Evolutionary conservation across 2,113 vertebrate genomes (phyloP), one percentile per base, ranked within the genome.

Genomic region (Vimba vimba): DNA sequence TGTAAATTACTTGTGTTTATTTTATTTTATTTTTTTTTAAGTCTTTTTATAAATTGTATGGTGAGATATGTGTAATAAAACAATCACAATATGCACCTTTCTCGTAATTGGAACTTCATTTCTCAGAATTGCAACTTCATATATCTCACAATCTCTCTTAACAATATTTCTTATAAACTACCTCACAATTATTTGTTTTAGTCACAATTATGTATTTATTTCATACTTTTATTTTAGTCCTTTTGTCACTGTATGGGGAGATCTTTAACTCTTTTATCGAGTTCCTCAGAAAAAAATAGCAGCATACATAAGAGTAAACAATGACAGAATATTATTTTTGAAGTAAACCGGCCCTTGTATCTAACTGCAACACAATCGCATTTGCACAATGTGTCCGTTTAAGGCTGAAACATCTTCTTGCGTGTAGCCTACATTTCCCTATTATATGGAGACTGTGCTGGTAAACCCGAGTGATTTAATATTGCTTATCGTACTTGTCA

Each of bases 401-500:
- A 69, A 15, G 17, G 0, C 66, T 36, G 23, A 36, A 55, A 33
- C 75, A 77, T 27, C 45, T 27, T 77, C 47, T 52, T 13, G 23
- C 7, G 10, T 15, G 21, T 15, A 27, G 27, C 27, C 27, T 27
- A 4, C 13, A 21, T 77, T 50, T 23, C 25, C 43, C 17, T 45
- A 33, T 30, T 55, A 69, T 45, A 52, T 7, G 25, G 62, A 69
- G 27, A 30, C 2, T 36, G 25, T 27, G 25, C 79, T 64, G 66
- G 43, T 21, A 81, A 45, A 68, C 43, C 27, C 8, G 10, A 50
- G 47, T 69, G 47, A 55, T 68, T 82, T 33, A 69, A 82, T 39
- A 82, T 33, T 69, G 62, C 45, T 69, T 50, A 82, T 69, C 45
- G 3, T 17, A 69, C 62, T 69, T 82, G 80, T 82, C 80, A 69